Conservation (phyloP, 2,888 invertebrate species). For the Cordilura impudica region DNA sequence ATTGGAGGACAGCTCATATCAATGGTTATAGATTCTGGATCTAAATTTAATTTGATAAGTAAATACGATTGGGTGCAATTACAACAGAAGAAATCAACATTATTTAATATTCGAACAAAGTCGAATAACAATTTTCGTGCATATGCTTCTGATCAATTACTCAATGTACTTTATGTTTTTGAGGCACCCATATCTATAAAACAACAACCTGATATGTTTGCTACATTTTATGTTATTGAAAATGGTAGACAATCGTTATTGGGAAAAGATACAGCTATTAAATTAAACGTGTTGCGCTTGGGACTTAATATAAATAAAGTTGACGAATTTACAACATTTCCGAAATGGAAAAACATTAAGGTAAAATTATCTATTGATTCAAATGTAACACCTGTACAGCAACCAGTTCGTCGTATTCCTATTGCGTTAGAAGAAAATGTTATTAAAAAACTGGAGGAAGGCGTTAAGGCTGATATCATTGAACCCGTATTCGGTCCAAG, state of each 20-base stretch:
- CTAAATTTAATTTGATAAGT: slow-evolving; percentile 49
- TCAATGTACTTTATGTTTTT: slow-evolving; percentile 41
- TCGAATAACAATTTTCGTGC: slow-evolving; percentile 52
- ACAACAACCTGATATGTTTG: slow-evolving; percentile 27
- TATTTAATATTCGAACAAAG: slow-evolving; percentile 52
- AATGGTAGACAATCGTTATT: slow-evolving; percentile 48
- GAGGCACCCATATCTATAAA: slow-evolving; percentile 39
- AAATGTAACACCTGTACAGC: slow-evolving; percentile 66
- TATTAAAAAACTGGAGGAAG: slow-evolving; percentile 61
- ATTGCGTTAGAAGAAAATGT: slow-evolving; percentile 66
- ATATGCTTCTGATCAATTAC: slow-evolving; percentile 34
- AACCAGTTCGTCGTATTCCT: slow-evolving; percentile 70
- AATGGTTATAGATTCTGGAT: slow-evolving; percentile 48
- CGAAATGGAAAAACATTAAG: slow-evolving; percentile 52
- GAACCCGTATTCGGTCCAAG: slow-evolving; percentile 69
- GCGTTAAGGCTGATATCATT: slow-evolving; percentile 68
- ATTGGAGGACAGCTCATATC: slow-evolving; percentile 35
- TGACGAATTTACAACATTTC: slow-evolving; percentile 40
- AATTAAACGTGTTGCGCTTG: slow-evolving; percentile 47
- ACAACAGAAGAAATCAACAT: slow-evolving; percentile 45
- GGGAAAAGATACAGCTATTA: slow-evolving; percentile 37
- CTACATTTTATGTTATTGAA: slow-evolving; percentile 46
- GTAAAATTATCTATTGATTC: slow-evolving; percentile 48
- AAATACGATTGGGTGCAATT: slow-evolving; percentile 41
- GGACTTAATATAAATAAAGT: slow-evolving; percentile 45